These are phyloP conservation scores for Cantharis nigra DNA, from an alignment of 2,888 invertebrate species.

Conservation along the genomic window DNA sequence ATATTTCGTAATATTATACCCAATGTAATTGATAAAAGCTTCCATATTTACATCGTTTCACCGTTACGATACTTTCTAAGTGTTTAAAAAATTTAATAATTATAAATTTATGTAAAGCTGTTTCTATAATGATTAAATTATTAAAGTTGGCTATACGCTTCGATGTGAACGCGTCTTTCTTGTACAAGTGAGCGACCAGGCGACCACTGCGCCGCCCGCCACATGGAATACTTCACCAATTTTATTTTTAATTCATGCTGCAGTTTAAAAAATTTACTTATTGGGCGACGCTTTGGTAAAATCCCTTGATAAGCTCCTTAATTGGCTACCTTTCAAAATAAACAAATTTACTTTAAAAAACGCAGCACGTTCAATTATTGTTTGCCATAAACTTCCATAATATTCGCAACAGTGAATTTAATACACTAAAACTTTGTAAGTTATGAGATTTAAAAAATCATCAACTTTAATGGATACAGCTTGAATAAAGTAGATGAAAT, in stretches of 20 bases:
- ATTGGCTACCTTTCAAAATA: not conserved
- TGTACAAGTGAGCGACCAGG: no score
- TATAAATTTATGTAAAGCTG: not conserved
- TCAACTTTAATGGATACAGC: constrained; percentile 31
- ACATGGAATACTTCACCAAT: not conserved
- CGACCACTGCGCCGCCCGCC: no score
- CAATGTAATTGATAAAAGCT: not conserved
- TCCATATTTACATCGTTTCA: not conserved
- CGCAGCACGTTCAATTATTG: constrained; percentile 1
- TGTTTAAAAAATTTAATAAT: not conserved
- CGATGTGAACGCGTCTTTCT: not conserved
- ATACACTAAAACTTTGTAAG: constrained; percentile 26
- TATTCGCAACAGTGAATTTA: constrained; percentile 19
- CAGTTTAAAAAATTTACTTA: not conserved
- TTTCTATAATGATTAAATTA: not conserved
- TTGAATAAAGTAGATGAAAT: constrained; percentile 38
- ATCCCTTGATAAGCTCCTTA: not conserved
- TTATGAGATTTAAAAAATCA: constrained; percentile 29
- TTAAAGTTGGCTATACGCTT: not conserved
- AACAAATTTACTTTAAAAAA: constrained; percentile 10
- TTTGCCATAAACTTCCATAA: constrained; percentile 8
- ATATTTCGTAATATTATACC: not conserved
- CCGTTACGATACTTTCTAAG: not conserved
- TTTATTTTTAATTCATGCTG: not conserved
- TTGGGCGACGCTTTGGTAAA: not conserved